A percentile compares a stretch with the other conserved stretches of the same genome.
Evolutionary conservation across 2,113 vertebrate genomes (phyloP).

Genomic region (Psophia crepitans): DNA sequence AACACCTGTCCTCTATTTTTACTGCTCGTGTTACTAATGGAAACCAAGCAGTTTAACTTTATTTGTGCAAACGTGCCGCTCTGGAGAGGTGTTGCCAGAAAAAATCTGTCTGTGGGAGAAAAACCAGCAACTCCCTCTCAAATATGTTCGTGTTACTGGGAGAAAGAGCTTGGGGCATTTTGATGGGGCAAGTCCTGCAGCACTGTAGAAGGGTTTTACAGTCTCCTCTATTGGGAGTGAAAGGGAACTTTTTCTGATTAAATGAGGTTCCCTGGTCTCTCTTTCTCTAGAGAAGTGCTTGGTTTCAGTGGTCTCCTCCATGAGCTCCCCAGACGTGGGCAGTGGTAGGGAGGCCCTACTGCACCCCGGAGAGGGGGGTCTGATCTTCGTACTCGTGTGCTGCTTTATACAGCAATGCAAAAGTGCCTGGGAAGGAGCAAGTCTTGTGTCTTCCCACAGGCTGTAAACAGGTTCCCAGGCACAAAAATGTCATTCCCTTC

Average conservation of each 20-base stretch:
- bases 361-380: not conserved
- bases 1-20: constrained; percentile 61
- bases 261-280: not conserved
- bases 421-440: not conserved
- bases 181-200: not conserved
- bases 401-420: not conserved
- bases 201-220: not conserved
- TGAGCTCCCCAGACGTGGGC: not conserved
- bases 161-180: not conserved
- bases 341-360: not conserved
- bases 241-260: not conserved
- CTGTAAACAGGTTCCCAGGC: not conserved
- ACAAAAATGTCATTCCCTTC: not conserved
- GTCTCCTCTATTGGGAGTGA: not conserved
- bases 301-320: not conserved
- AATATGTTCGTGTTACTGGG: not conserved
- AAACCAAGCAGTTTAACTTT: constrained; percentile 52
- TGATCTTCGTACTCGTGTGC: not conserved
- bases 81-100: not conserved
- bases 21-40: constrained; percentile 36
- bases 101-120: not conserved
- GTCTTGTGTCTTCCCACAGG: not conserved
- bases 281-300: not conserved
- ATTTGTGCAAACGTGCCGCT: constrained; percentile 14
- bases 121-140: not conserved